Evolutionary conservation across 2,797 vertebrate species (phyloP), one percentile per base, ranked within the genome.

Genomic region (Octomys mimax): DNA sequence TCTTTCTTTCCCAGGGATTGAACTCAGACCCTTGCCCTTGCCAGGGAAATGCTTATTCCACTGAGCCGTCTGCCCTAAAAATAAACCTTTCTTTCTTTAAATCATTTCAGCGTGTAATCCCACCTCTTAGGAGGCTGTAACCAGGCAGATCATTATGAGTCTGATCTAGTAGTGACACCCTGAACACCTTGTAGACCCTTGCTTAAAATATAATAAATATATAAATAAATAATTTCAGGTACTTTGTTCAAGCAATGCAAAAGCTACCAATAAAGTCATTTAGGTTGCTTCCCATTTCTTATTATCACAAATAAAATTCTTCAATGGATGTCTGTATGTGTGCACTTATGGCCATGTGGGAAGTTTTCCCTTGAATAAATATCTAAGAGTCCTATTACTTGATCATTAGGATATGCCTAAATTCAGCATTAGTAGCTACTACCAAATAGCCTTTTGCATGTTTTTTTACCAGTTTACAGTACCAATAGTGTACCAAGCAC

Each of bases 301-400:
- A 87, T 42, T 78, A 70, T 79, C 57, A 80, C 31, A 92, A 88
- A 91, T 28, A 93, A 89, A 95, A 95, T 64, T 64, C 75, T 96
- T 94, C 59, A 70, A 11, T 80, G 73, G 36, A 87, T 10, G 39
- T 70, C 14, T 85, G 28, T 7, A 70, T 79, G 42, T 78, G 52
- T 87, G 82, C 86, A 61, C 75, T 89, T 85, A 73, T 62, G 36
- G 26, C 82, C 14, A 73, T 4, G 0, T 79, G 46, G 10, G 13
- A 90, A 46, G 80, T 49, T 79, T 86, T 83, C 68, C 86, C 68
- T 86, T 91, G 66, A 70, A 80, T 87, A 94, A 95, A 94, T 70
- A 68, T 80, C 57, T 42, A 70, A 12, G 21, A 59, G 22, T 46
- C 18, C 1, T 78, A 83, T 90, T 87, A 78, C 49, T 81, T 54